Evolutionary conservation across 2,797 vertebrate species (phyloP), one percentile per base, ranked within the genome.

Genomic region (Sciaenops ocellatus): DNA sequence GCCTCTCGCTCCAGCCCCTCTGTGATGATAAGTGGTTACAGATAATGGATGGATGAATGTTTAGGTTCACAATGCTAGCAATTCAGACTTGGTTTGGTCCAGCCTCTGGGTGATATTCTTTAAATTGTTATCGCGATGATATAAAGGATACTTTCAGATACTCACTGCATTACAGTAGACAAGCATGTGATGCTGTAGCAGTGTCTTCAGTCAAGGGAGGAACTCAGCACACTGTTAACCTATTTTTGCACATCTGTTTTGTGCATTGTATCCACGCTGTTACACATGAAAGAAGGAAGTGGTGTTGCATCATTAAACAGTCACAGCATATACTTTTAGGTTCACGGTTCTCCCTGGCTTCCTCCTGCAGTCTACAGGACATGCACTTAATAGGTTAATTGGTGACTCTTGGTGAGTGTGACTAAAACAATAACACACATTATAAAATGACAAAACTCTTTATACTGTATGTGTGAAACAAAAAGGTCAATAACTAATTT

Each of bases 71-170:
- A 55, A 34, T 42, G 24, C n/a, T 20, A 0, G 3, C 17, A 47
- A 47, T 47, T 47, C 17, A 47, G 5, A 17, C 17, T 6, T 46
- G 30, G 30, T 30, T 30, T 30, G 30, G 30, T 30, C 30, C 5
- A 13, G 44, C 16, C 12, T 34, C 11, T 63, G 41, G 10, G 3
- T 63, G 42, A 76, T 18, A 28, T 20, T 55, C 57, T 22, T 56
- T 9, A 56, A 51, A 34, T 34, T 50, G 18, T 42, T 56, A 41
- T 48, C 2, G 18, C 0, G 1, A 69, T 46, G 9, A 34, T 30
- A 30, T 20, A 34, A 34, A 8, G 34, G 24, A 72, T 69, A 65
- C 69, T 87, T 73, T 52, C 61, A 59, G 52, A 72, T 38, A 76
- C n/a, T 38, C 46, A 52, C 44, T 85, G 54, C 60, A 79, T 54